phyloP scores from a whole-genome alignment of 1,140 invertebrate species.

The Drosophila paulistorum region DNA sequence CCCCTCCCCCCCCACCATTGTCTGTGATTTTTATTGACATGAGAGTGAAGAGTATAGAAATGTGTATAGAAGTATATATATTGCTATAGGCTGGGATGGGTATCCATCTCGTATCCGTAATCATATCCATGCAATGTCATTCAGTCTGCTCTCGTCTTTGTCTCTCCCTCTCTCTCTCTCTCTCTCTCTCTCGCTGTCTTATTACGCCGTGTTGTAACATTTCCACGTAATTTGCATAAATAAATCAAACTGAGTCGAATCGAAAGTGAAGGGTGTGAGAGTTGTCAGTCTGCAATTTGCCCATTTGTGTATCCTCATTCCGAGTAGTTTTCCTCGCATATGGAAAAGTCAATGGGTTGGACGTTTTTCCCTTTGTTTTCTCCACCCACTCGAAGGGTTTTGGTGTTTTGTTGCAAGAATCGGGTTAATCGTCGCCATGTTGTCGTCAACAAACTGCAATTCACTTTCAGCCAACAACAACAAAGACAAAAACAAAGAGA shows the following conservation, averaged over 20 bases:
- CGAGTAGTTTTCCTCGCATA: no score
- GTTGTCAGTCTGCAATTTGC: no score
- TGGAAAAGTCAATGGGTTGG: not conserved
- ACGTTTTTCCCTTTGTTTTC: not conserved
- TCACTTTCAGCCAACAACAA: not conserved
- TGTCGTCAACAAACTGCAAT: slow-evolving; percentile 12
- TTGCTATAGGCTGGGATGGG: no score
- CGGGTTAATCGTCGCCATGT: slow-evolving; percentile 24
- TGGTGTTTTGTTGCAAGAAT: not conserved
- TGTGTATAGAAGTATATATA: not conserved
- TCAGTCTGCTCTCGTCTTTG: slow-evolving; percentile 6
- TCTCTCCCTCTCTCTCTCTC: not conserved
- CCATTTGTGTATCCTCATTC: no score
- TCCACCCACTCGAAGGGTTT: not conserved
- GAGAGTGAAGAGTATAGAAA: slow-evolving; percentile 4
- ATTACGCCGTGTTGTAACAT: slow-evolving; percentile 10
- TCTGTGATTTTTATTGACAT: slow-evolving; percentile 12
- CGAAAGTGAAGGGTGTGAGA: not conserved
- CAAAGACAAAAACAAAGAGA: no score
- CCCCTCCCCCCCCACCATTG: not conserved
- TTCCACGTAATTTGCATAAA: slow-evolving; percentile 29
- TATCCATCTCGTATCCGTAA: not conserved
- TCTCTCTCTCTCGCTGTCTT: not conserved
- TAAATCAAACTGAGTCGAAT: slow-evolving; percentile 26
- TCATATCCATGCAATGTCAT: slow-evolving; percentile 17